Evolutionary conservation across 1,140 invertebrate species (phyloP).

Genomic region (Antheraea mylitta): DNA sequence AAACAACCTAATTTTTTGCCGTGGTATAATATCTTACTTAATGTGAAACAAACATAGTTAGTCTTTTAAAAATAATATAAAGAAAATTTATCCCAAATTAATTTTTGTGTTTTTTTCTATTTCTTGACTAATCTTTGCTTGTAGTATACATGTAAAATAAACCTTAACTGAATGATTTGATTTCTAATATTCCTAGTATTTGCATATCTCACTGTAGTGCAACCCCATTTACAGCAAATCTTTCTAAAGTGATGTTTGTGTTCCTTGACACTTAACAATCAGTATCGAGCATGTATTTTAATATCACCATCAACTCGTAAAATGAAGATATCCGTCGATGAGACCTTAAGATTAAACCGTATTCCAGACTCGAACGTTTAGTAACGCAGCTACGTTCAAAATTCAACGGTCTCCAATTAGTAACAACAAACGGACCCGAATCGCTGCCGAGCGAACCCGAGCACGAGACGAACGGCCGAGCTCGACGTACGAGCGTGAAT

Average conservation of each 20-base stretch:
- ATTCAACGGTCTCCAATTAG: constrained; percentile 55
- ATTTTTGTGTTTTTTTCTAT: neutral
- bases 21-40: too few relatives aligned
- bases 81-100: neutral
- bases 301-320: neutral
- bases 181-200: neutral
- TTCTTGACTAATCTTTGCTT: neutral
- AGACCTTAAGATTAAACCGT: constrained; percentile 3
- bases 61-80: too few relatives aligned
- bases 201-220: neutral
- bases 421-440: constrained; percentile 53
- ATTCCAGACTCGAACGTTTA: constrained; percentile 71
- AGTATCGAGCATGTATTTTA: neutral
- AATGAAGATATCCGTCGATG: neutral
- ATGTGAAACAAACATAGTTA: too few relatives aligned
- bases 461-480: constrained; percentile 43
- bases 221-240: neutral
- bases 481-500: constrained; percentile 51
- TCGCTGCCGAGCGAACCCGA: constrained; percentile 63
- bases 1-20: too few relatives aligned
- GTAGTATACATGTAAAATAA: neutral
- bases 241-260: neutral
- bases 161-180: neutral
- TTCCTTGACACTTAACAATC: neutral
- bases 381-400: constrained; percentile 75